Percentiles rank a stretch among this genome's conserved stretches.
Conservation (phyloP, 2,888 invertebrate genomes). For the Chrysolina oricalcia region DNA sequence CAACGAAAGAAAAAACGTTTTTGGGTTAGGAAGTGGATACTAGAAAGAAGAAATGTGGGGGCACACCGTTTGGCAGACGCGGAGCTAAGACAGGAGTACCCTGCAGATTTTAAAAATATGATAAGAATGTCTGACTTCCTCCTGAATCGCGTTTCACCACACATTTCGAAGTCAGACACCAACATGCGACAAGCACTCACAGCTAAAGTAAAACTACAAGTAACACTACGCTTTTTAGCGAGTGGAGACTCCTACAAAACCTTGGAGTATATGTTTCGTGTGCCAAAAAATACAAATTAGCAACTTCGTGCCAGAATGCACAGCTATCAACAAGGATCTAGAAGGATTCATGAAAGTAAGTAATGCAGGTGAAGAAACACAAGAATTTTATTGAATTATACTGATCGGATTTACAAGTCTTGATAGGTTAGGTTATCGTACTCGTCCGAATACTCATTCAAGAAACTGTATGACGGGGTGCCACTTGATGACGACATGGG, state of each 20-base stretch:
- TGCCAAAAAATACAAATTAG: conserved; percentile 28
- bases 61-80: too few relatives aligned
- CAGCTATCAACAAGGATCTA: conserved; percentile 21
- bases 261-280: conserved; percentile 29
- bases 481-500: conserved; percentile 2
- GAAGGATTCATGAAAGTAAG: too few relatives aligned
- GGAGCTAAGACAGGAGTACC: too few relatives aligned
- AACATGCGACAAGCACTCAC: too few relatives aligned
- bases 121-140: conserved; percentile 25
- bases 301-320: conserved; percentile 27
- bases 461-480: not conserved
- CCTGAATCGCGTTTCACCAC: conserved; percentile 17
- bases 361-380: not conserved
- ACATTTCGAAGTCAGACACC: conserved; percentile 46
- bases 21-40: too few relatives aligned
- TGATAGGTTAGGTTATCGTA: not conserved
- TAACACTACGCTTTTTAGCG: too few relatives aligned
- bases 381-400: conserved; percentile 4
- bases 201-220: too few relatives aligned
- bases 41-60: too few relatives aligned
- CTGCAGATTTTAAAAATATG: conserved; percentile 23
- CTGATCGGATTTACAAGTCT: not conserved
- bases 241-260: conserved; percentile 27
- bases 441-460: not conserved
- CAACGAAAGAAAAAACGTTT: too few relatives aligned